Percentiles rank a stretch among this genome's conserved stretches.
These are phyloP conservation scores for Galaxea fascicularis DNA, from an alignment of 92 coral and sea anemone species.

Conservation along the genomic window DNA sequence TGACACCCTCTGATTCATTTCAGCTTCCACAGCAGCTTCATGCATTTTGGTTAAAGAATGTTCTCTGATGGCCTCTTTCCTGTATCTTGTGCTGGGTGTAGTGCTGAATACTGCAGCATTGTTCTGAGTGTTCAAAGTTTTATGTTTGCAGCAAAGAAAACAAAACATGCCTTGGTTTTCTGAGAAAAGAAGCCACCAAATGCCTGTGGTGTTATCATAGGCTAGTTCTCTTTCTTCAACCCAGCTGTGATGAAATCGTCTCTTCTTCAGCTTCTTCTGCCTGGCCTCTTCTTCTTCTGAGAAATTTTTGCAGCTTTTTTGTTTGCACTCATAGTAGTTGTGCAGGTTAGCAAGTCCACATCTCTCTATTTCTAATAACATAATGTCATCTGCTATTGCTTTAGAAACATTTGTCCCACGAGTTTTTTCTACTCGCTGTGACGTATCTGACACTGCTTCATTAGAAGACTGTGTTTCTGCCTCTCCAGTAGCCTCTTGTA, in stretches of 20 bases:
- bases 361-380: slow-evolving; percentile 23
- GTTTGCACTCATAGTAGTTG: slow-evolving; percentile 38
- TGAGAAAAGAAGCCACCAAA: slow-evolving; percentile 58
- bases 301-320: slow-evolving; percentile 40
- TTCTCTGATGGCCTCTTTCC: slow-evolving; percentile 27
- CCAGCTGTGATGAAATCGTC: slow-evolving; percentile 57
- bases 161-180: slow-evolving; percentile 47
- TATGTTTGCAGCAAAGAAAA: slow-evolving; percentile 43
- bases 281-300: slow-evolving; percentile 38
- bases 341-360: slow-evolving; percentile 26
- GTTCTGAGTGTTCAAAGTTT: slow-evolving; percentile 48
- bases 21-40: slow-evolving; percentile 45
- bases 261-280: slow-evolving; percentile 10
- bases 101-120: slow-evolving; percentile 42
- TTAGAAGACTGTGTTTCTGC: not conserved
- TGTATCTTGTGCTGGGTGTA: slow-evolving; percentile 32
- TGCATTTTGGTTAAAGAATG: slow-evolving; percentile 43
- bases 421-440: slow-evolving; percentile 16
- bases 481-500: slow-evolving; percentile 4
- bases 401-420: slow-evolving; percentile 35
- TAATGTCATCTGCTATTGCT: slow-evolving; percentile 43
- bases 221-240: slow-evolving; percentile 44
- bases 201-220: slow-evolving; percentile 37
- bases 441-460: slow-evolving; percentile 8
- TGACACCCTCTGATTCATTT: slow-evolving; percentile 50